phyloP scores from a whole-genome alignment of 2,113 vertebrate species.

The Charina bottae region DNA sequence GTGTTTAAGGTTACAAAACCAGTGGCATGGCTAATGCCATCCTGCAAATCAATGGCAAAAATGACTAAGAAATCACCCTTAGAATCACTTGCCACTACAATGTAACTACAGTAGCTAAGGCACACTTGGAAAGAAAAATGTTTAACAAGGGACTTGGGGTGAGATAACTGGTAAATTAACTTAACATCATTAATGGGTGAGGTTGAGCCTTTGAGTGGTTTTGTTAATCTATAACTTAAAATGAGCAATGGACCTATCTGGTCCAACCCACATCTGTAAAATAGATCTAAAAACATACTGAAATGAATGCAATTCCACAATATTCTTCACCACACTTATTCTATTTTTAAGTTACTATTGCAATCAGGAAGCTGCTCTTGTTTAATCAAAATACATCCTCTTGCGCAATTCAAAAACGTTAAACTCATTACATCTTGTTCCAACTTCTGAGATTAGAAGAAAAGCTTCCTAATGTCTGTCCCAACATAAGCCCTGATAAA shows the following conservation, averaged over 20 bases:
- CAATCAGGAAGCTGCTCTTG: neutral
- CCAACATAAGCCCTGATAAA: neutral
- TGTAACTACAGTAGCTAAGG: neutral
- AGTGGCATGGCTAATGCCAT: neutral
- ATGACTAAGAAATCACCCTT: neutral
- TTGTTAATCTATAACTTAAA: neutral
- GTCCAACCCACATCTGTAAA: neutral
- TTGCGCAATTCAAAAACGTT: neutral
- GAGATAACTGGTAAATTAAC: neutral
- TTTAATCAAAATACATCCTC: neutral
- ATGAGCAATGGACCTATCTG: neutral
- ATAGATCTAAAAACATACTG: slow-evolving; percentile 8
- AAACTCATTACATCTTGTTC: neutral
- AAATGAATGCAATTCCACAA: neutral
- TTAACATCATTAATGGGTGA: neutral
- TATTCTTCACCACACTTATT: neutral
- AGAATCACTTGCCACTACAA: neutral
- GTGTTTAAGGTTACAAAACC: neutral
- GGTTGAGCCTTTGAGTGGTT: neutral
- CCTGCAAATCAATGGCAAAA: neutral
- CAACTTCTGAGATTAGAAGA: neutral
- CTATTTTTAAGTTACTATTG: slow-evolving; percentile 9
- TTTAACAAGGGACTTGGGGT: neutral
- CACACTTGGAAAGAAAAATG: neutral
- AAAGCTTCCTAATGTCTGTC: neutral